Evolutionary conservation across 2,113 vertebrate species (phyloP).

Genomic region (Lucifuga dentata): DNA sequence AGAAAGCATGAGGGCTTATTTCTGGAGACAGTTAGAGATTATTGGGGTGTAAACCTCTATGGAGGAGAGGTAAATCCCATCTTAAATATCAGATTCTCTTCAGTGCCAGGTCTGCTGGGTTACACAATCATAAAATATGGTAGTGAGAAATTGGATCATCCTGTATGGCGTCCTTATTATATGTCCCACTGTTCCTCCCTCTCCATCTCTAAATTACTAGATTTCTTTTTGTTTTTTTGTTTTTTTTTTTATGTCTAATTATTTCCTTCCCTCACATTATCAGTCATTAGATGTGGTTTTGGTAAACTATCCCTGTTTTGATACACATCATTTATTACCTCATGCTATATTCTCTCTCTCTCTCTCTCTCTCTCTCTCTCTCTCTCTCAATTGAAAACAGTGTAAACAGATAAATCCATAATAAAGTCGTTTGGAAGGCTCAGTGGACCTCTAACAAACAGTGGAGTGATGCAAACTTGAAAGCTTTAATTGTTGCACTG

Average conservation of each 20-base stretch:
- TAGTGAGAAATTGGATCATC: constrained; percentile 48
- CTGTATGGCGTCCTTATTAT: constrained; percentile 49
- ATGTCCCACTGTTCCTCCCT: constrained; percentile 23
- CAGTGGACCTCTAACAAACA: constrained; percentile 38
- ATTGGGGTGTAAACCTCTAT: constrained; percentile 65
- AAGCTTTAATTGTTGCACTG: not conserved
- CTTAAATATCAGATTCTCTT: constrained; percentile 56
- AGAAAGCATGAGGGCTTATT: constrained; percentile 45
- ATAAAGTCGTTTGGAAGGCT: constrained; percentile 30
- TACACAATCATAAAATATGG: constrained; percentile 57
- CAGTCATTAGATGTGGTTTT: constrained; percentile 51
- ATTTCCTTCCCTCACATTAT: constrained; percentile 20
- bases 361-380: constrained; percentile 22
- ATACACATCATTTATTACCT: constrained; percentile 32
- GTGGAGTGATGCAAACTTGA: constrained; percentile 18
- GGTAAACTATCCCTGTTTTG: constrained; percentile 27
- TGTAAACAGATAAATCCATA: constrained; percentile 44
- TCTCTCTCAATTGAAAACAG: constrained; percentile 46
- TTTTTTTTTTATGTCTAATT: constrained; percentile 6
- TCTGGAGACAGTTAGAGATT: constrained; percentile 64
- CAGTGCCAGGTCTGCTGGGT: constrained; percentile 48
- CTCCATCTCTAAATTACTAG: not conserved
- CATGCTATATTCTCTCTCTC: constrained; percentile 21
- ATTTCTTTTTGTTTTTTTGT: too few species aligned
- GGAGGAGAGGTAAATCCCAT: constrained; percentile 65